Evolutionary conservation across 1,140 invertebrate genomes (phyloP).

Genomic region (Radopholus similis): DNA sequence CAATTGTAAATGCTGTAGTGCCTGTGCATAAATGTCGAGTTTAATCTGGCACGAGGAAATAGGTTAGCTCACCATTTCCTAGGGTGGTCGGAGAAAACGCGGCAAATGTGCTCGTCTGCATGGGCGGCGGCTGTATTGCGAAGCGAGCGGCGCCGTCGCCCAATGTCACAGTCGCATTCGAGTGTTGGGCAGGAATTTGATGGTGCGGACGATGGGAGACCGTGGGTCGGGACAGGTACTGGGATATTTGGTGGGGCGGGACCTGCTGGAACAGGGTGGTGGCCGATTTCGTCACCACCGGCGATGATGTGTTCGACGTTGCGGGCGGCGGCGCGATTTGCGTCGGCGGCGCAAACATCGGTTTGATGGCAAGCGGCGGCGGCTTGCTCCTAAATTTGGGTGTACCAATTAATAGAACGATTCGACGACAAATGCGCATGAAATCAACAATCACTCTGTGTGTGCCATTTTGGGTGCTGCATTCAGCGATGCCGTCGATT

Average conservation of each 20-base stretch:
- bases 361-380: neutral
- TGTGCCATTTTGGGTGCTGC: too few relatives aligned
- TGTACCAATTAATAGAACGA: neutral
- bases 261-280: constrained; percentile 16
- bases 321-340: neutral
- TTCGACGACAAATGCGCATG: neutral
- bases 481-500: too few relatives aligned
- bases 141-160: too few relatives aligned
- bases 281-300: neutral
- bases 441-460: neutral
- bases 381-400: neutral
- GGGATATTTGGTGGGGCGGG: constrained; percentile 11
- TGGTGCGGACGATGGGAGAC: neutral
- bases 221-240: neutral
- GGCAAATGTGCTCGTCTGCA: neutral
- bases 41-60: neutral
- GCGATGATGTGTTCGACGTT: neutral
- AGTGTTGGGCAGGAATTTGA: neutral
- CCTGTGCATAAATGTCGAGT: neutral
- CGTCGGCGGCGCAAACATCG: neutral
- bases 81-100: neutral
- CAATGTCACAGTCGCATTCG: too few relatives aligned
- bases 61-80: neutral
- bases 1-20: neutral
- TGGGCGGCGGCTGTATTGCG: neutral